Evolutionary conservation across 2,888 invertebrate genomes (phyloP), one percentile per base, ranked within the genome.

Genomic region (Luperina nickerlii): DNA sequence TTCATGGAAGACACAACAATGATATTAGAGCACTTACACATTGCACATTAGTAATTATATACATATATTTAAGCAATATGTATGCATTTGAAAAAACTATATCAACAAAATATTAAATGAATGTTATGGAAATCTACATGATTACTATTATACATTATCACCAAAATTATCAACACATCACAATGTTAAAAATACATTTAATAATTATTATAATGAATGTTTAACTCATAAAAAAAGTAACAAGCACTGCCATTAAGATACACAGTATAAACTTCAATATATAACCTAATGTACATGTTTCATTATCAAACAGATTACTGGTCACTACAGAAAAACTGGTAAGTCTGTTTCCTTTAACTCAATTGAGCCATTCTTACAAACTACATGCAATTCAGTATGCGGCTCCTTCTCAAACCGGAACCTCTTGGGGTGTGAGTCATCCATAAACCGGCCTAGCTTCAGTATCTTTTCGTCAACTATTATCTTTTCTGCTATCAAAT

Each of bases 281-380:
- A 86, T 80, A 81, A 79, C 83, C 82, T 88, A 89, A 82, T 76
- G 78, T 82, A 84, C 82, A 85, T 76, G 81, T 82, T 82, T 79
- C 79, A 84, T 76, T 60, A 85, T 69, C 69, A 82, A 82, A 81
- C 67, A 63, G 82, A 82, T 81, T 86, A 54, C 4, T 57, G 72
- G 73, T 70, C 79, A 82, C 91, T 94, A 96, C 80, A 96, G 71
- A 79, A 93, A 89, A 90, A 96, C 95, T n/a, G 96, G 95, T 89
- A 93, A 78, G 84, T 94, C 91, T 77, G 96, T 95, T 86, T 97
- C 95, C 87, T 95, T 96, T 76, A 97, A 92, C 82, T 96, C 96
- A 91, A 97, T 97, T 60, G 96, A 95, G 84, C 97, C 97, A 94
- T 97, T 97, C 91, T 95, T 96, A 94, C 97, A 97, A 71, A 97